Evolutionary conservation across 2,888 invertebrate species (phyloP).

Genomic region (Caenorhabditis sp.): DNA sequence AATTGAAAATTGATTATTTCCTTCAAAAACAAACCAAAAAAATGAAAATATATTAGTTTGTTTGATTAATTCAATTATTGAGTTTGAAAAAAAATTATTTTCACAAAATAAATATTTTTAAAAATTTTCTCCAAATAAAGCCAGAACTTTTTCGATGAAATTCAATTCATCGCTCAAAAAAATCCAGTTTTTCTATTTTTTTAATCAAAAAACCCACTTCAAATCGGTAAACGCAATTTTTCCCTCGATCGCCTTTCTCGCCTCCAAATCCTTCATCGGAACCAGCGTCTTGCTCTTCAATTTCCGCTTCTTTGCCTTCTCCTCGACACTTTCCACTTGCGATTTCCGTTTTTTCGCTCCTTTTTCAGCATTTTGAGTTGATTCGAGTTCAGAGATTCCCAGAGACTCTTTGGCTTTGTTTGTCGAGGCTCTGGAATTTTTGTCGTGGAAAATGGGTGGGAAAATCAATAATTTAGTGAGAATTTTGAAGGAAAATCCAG

Average conservation of each 20-base stretch:
- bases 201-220: slow-evolving; percentile 59
- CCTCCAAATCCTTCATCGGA: slow-evolving; percentile 59
- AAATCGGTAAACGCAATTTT: slow-evolving; percentile 73
- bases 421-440: slow-evolving; percentile 49
- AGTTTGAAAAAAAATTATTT: no score
- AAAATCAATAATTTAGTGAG: neutral
- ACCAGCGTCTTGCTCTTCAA: slow-evolving; percentile 61
- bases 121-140: no score
- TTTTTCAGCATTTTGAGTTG: slow-evolving; percentile 8
- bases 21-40: no score
- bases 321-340: slow-evolving; percentile 9
- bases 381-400: slow-evolving; percentile 43
- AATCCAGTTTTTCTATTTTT: slow-evolving; percentile 1
- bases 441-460: neutral
- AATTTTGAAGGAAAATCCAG: neutral
- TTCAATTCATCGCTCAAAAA: no score
- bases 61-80: no score
- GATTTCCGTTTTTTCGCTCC: slow-evolving; percentile 36
- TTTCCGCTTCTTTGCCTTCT: slow-evolving; percentile 34
- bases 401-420: slow-evolving; percentile 57
- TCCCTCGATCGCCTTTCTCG: slow-evolving; percentile 68
- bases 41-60: no score
- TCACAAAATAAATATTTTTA: no score
- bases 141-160: no score
- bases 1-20: no score